A percentile compares a stretch with the other conserved stretches of the same genome.
phyloP scores from a whole-genome alignment of 2,113 vertebrate genomes.

The Clinocottus analis region DNA sequence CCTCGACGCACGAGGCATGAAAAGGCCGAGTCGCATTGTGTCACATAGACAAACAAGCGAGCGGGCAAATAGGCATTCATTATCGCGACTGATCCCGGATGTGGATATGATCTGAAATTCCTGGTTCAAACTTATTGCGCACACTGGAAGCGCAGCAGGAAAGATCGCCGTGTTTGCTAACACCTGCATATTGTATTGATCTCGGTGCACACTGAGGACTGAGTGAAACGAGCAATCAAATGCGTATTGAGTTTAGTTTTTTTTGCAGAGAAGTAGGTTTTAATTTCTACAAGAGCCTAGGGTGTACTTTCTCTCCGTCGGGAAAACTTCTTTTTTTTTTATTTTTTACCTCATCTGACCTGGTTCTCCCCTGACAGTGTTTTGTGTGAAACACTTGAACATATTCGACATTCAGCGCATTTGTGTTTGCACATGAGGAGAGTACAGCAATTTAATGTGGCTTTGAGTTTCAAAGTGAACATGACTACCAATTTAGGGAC shows the following conservation, averaged over 20 bases:
- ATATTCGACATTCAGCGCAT: slow-evolving; percentile 21
- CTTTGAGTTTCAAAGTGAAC: slow-evolving; percentile 29
- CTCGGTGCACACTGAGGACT: no score
- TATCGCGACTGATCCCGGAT: slow-evolving; percentile 65
- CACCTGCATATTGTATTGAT: slow-evolving; percentile 38
- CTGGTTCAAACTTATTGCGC: slow-evolving; percentile 35
- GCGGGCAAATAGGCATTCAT: slow-evolving; percentile 33
- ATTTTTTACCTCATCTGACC: slow-evolving; percentile 17
- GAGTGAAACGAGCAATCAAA: slow-evolving; percentile 2
- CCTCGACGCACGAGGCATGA: slow-evolving; percentile 5
- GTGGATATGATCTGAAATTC: slow-evolving; percentile 40
- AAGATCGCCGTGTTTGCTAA: slow-evolving; percentile 21
- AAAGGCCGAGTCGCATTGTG: slow-evolving; percentile 2
- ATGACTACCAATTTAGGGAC: slow-evolving; percentile 44
- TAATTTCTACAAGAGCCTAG: background rate
- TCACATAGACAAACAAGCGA: slow-evolving; percentile 55
- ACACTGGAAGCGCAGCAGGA: slow-evolving; percentile 12
- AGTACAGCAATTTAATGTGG: slow-evolving; percentile 17
- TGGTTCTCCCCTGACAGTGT: background rate
- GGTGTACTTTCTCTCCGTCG: background rate
- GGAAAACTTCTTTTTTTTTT: no score
- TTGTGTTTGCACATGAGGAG: slow-evolving; percentile 37
- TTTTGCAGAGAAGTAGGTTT: slow-evolving; percentile 12
- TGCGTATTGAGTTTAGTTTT: slow-evolving; percentile 8
- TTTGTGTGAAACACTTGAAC: slow-evolving; percentile 38